phyloP scores from a whole-genome alignment of 2,888 invertebrate species.

The Lasioglossum marginatum region DNA sequence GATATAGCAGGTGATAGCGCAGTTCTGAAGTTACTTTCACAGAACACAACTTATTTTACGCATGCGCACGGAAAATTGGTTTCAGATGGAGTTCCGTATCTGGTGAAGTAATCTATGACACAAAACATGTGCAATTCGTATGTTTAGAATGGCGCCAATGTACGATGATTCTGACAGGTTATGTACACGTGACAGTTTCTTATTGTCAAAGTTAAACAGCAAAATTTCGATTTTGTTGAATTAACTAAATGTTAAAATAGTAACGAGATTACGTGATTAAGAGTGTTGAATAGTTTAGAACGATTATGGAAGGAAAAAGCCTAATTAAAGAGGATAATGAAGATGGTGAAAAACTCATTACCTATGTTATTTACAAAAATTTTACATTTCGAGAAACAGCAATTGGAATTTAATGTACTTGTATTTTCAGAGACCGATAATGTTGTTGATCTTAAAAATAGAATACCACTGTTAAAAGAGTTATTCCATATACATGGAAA shows the following conservation, averaged over 20 bases:
- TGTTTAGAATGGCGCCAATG: slow-evolving; percentile 41
- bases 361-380: not conserved
- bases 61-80: not conserved
- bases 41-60: not conserved
- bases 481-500: slow-evolving; percentile 89
- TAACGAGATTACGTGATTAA: not conserved
- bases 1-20: too few relatives aligned
- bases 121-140: not conserved
- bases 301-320: slow-evolving; percentile 44
- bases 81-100: not conserved
- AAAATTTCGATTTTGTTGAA: slow-evolving; percentile 28
- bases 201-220: slow-evolving; percentile 10
- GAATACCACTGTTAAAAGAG: slow-evolving; percentile 87
- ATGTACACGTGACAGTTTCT: slow-evolving; percentile 23
- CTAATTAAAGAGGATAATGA: slow-evolving; percentile 31
- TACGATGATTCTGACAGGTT: slow-evolving; percentile 36
- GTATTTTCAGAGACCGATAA: slow-evolving; percentile 65
- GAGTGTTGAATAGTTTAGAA: slow-evolving; percentile 9
- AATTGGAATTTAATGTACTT: slow-evolving; percentile 24
- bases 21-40: too few relatives aligned
- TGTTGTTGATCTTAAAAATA: slow-evolving; percentile 84
- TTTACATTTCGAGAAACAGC: slow-evolving; percentile 25
- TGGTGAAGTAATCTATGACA: not conserved
- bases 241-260: slow-evolving; percentile 8
- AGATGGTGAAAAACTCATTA: slow-evolving; percentile 35